phyloP scores from a whole-genome alignment of 2,113 vertebrate genomes.

The Oryzias javanicus region DNA sequence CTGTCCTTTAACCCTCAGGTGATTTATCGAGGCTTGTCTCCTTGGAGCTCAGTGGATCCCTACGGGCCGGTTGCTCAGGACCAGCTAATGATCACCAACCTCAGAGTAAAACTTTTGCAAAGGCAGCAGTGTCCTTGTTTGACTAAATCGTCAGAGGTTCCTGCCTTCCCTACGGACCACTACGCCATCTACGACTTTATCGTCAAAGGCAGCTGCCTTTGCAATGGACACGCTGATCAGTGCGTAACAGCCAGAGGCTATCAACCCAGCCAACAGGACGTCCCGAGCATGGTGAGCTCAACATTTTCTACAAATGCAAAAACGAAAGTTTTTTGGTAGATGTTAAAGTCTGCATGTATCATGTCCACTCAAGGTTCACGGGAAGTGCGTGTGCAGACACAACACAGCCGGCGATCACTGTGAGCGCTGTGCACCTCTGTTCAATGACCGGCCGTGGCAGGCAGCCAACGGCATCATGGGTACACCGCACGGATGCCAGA shows the following conservation, averaged over 20 bases:
- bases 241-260: slow-evolving; percentile 78
- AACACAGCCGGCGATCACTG: slow-evolving; percentile 92
- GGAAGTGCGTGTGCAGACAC: slow-evolving; percentile 92
- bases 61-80: slow-evolving; percentile 80
- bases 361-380: slow-evolving; percentile 82
- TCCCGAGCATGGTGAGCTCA: slow-evolving; percentile 80
- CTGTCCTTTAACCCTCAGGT: slow-evolving; percentile 72
- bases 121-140: slow-evolving; percentile 84
- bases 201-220: slow-evolving; percentile 92
- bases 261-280: slow-evolving; percentile 65
- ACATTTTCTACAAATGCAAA: not conserved
- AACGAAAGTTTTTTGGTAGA: too few relatives aligned
- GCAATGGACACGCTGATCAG: slow-evolving; percentile 88
- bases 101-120: slow-evolving; percentile 83
- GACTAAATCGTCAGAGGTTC: slow-evolving; percentile 33
- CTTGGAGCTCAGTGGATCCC: slow-evolving; percentile 78
- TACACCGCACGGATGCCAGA: slow-evolving; percentile 84
- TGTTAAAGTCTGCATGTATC: too few relatives aligned
- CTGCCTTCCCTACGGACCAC: slow-evolving; percentile 69
- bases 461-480: slow-evolving; percentile 86
- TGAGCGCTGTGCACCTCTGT: slow-evolving; percentile 86
- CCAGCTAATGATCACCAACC: slow-evolving; percentile 88
- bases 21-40: slow-evolving; percentile 86
- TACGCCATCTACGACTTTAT: slow-evolving; percentile 91
- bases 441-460: slow-evolving; percentile 91